A percentile compares a stretch with the other conserved stretches of the same genome.
These are phyloP conservation scores for Crossocerus cetratus DNA, from an alignment of 2,888 invertebrate species.

Conservation along the genomic window DNA sequence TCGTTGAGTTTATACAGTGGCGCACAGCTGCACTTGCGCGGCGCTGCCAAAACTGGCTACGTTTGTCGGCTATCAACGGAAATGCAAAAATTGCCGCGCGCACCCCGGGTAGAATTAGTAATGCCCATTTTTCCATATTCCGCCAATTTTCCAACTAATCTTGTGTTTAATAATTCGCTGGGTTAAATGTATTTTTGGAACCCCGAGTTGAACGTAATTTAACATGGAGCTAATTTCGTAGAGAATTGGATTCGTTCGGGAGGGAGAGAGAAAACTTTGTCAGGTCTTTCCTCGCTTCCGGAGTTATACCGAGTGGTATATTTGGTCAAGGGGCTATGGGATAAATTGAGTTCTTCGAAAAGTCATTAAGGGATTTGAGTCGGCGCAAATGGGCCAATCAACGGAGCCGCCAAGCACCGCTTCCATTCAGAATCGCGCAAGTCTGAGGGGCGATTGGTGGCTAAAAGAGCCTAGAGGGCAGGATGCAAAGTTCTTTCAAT, in stretches of 20 bases:
- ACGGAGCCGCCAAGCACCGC: constrained; percentile 28
- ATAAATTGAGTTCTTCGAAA: constrained; percentile 33
- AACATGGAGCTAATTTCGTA: too few species aligned
- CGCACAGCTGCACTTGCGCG: constrained; percentile 27
- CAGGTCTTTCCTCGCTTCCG: constrained; percentile 11
- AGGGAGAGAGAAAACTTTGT: constrained; percentile 3
- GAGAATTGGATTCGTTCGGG: too few species aligned
- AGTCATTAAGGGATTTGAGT: constrained; percentile 53
- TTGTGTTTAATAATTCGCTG: too few species aligned
- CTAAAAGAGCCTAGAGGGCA: constrained; percentile 17
- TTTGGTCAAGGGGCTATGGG: constrained; percentile 10
- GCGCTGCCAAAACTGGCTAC: constrained; percentile 24
- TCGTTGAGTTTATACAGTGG: constrained; percentile 53
- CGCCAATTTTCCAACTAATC: too few species aligned
- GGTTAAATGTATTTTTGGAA: too few species aligned
- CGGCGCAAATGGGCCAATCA: constrained; percentile 49
- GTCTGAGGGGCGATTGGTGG: constrained; percentile 7
- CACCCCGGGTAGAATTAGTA: constrained; percentile 8
- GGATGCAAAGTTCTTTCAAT: constrained; percentile 58
- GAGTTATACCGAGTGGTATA: neutral
- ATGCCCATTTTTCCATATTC: neutral
- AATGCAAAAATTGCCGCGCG: constrained; percentile 12
- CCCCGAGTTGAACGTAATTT: too few species aligned
- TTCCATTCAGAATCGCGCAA: constrained; percentile 36
- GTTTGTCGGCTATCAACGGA: constrained; percentile 29